A percentile compares a stretch with the other conserved stretches of the same genome.
These are phyloP conservation scores for Cecidostiba fungosa DNA, from an alignment of 2,888 invertebrate genomes.

Conservation along the genomic window DNA sequence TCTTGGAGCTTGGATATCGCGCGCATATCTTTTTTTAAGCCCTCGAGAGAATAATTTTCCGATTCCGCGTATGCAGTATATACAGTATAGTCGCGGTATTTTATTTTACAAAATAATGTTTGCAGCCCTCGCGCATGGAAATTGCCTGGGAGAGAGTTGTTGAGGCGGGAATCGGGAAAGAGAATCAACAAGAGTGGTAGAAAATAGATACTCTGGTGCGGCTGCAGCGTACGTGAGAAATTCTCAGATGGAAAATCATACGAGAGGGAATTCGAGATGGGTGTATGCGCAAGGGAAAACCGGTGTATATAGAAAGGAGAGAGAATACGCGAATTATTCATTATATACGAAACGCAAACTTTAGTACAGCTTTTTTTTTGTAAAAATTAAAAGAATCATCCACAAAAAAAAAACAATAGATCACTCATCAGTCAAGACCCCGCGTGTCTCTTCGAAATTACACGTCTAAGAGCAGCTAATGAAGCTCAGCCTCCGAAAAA, in stretches of 20 bases:
- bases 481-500: neutral
- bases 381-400: too few species aligned
- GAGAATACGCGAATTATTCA: neutral
- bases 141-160: neutral
- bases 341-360: too few species aligned
- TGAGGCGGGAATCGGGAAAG: neutral
- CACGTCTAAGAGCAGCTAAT: neutral
- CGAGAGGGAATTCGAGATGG: too few species aligned
- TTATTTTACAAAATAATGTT: neutral
- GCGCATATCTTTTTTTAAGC: neutral
- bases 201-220: too few species aligned
- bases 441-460: neutral
- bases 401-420: too few species aligned
- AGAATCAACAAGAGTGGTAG: conserved; percentile 61
- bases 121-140: neutral
- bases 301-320: conserved; percentile 74
- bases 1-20: neutral
- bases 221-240: too few species aligned
- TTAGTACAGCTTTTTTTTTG: too few species aligned
- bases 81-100: neutral
- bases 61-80: too few species aligned
- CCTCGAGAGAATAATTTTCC: neutral
- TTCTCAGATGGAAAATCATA: too few species aligned
- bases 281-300: conserved; percentile 73
- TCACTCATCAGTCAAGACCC: neutral